phyloP scores from a whole-genome alignment of 2,113 vertebrate genomes.

The Coptodon bakossiorum region DNA sequence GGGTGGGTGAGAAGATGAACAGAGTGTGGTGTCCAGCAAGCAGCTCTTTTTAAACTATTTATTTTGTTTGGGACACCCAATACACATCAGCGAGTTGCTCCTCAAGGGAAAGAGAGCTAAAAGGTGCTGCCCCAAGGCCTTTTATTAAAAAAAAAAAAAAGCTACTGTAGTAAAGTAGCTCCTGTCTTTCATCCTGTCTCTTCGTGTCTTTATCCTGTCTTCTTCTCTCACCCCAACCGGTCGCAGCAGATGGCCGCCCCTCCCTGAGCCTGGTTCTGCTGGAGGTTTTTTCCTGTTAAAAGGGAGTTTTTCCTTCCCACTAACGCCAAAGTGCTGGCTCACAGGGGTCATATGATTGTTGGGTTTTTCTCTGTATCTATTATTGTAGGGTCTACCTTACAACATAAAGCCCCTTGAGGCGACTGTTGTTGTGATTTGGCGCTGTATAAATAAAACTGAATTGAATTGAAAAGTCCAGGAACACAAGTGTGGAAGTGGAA shows the following conservation, averaged over 20 bases:
- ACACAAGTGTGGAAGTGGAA: background rate
- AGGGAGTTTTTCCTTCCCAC: background rate
- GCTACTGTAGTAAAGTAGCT: background rate
- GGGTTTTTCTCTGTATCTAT: background rate
- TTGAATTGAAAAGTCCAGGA: background rate
- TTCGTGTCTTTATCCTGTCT: background rate
- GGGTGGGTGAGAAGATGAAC: background rate
- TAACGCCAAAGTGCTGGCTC: background rate
- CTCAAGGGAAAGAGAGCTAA: background rate
- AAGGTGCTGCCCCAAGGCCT: no score
- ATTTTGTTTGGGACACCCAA: background rate
- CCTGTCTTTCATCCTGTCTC: background rate
- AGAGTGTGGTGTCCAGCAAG: background rate
- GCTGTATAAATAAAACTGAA: background rate
- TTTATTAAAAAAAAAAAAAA: background rate
- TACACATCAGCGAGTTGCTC: background rate
- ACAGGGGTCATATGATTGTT: rapidly evolving
- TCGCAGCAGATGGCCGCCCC: background rate
- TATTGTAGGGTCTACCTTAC: background rate
- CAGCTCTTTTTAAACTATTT: background rate
- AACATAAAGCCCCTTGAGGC: background rate
- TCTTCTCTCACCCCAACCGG: background rate
- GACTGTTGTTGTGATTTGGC: background rate
- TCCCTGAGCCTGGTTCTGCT: background rate
- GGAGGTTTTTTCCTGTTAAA: background rate